Evolutionary conservation across 2,797 vertebrate genomes (phyloP).

Genomic region (Typhlichthys subterraneus): DNA sequence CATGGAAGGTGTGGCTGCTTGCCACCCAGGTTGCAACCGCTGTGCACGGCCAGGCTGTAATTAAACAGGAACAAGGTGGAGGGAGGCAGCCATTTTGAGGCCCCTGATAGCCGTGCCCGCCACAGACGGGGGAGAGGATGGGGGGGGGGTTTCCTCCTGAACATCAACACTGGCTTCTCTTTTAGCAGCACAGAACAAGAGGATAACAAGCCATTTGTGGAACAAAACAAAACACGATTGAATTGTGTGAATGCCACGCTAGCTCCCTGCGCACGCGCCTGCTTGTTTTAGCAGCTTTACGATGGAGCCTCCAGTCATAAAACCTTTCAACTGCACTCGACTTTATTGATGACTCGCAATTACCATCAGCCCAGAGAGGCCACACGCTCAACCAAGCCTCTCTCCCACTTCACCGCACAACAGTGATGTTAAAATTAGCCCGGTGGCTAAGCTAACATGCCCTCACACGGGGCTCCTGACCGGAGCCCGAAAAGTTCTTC

Average conservation of each 20-base stretch:
- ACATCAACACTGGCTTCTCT: constrained; percentile 19
- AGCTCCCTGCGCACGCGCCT: constrained; percentile 29
- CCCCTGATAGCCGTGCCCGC: constrained; percentile 29
- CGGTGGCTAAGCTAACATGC: constrained; percentile 46
- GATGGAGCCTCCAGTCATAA: constrained; percentile 56
- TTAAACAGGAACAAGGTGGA: constrained; percentile 72
- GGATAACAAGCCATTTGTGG: neutral
- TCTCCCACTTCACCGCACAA: constrained; percentile 61
- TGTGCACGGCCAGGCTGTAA: constrained; percentile 66
- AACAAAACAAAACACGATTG: neutral
- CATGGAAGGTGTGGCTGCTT: constrained; percentile 53
- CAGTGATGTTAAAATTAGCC: constrained; percentile 74
- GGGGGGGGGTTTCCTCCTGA: constrained; percentile 11
- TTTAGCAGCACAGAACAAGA: constrained; percentile 15
- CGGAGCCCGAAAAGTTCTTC: constrained; percentile 49
- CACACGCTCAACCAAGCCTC: constrained; percentile 59
- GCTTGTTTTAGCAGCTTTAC: constrained; percentile 43
- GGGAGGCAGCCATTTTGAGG: constrained; percentile 66
- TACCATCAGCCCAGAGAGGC: constrained; percentile 66
- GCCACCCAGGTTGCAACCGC: constrained; percentile 70
- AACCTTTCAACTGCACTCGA: constrained; percentile 62
- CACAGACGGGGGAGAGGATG: constrained; percentile 30
- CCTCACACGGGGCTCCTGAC: constrained; percentile 58
- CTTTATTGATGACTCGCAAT: constrained; percentile 72
- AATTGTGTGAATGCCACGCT: constrained; percentile 14